Evolutionary conservation across 1,140 invertebrate genomes (phyloP).

Genomic region (Brachionus rubens): DNA sequence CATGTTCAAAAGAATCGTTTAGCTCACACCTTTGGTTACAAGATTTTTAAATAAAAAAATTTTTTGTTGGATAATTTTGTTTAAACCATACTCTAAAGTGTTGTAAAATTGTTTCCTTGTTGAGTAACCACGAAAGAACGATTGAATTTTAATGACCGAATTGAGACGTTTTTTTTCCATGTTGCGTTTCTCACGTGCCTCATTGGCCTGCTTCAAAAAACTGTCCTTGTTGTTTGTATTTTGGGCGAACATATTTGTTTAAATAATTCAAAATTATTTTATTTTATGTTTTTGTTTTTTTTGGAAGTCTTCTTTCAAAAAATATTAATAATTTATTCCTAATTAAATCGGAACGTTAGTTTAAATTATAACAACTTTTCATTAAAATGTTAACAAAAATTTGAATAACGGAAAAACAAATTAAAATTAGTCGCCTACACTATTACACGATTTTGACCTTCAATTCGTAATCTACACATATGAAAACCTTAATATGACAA

Average conservation of each 20-base stretch:
- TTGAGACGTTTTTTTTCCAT: slow-evolving; percentile 10
- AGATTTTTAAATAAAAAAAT: neutral
- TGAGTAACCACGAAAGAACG: neutral
- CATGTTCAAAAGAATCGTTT: neutral
- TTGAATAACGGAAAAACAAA: neutral
- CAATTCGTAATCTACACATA: too few relatives aligned
- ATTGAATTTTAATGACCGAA: slow-evolving; percentile 21
- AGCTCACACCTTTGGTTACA: neutral
- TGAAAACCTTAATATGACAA: too few relatives aligned
- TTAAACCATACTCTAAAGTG: neutral
- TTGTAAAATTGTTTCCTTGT: neutral
- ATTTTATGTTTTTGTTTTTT: neutral
- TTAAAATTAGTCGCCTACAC: too few relatives aligned
- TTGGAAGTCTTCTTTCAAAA: neutral
- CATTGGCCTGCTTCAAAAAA: slow-evolving; percentile 35
- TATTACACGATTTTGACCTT: too few relatives aligned
- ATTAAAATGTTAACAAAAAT: slow-evolving; percentile 23
- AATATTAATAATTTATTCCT: slow-evolving; percentile 7
- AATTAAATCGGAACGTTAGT: too few relatives aligned
- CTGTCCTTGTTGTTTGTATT: neutral
- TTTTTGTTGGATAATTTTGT: neutral
- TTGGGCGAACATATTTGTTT: slow-evolving; percentile 16
- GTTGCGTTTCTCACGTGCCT: neutral
- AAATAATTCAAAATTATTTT: too few relatives aligned
- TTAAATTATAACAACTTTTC: too few relatives aligned